phyloP scores from a whole-genome alignment of 2,797 vertebrate species.

The Galago senegalensis region DNA sequence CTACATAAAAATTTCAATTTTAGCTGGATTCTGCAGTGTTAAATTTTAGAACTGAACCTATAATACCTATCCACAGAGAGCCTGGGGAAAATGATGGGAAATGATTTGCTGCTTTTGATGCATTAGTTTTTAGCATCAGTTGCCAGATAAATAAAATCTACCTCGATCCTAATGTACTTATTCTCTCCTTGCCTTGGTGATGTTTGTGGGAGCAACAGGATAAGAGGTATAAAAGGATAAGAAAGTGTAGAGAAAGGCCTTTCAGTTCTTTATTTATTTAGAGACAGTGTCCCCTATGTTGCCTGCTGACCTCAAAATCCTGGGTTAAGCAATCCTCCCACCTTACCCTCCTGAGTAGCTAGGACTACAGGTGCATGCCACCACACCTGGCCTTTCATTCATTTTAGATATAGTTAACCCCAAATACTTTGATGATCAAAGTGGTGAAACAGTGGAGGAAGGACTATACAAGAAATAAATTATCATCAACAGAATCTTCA shows the following conservation, averaged over 20 bases:
- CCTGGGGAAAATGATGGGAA: neutral
- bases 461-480: neutral
- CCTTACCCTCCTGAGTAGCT: neutral
- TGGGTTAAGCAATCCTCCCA: neutral
- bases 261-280: neutral
- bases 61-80: neutral
- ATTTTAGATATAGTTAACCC: constrained; percentile 1
- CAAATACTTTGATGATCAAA: neutral
- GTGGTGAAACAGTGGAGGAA: neutral
- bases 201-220: neutral
- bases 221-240: neutral
- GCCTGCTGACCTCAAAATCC: neutral
- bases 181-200: neutral
- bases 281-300: neutral
- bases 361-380: neutral
- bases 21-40: constrained; percentile 32
- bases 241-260: neutral
- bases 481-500: neutral
- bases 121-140: constrained; percentile 20
- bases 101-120: constrained; percentile 5
- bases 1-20: constrained; percentile 51
- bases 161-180: neutral
- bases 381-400: neutral
- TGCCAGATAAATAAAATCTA: constrained; percentile 40
- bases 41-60: constrained; percentile 24